Percentiles rank a stretch among this genome's conserved stretches.
These are phyloP conservation scores for Brachyalestes nurse DNA, from an alignment of 2,797 vertebrate genomes.

Conservation along the genomic window DNA sequence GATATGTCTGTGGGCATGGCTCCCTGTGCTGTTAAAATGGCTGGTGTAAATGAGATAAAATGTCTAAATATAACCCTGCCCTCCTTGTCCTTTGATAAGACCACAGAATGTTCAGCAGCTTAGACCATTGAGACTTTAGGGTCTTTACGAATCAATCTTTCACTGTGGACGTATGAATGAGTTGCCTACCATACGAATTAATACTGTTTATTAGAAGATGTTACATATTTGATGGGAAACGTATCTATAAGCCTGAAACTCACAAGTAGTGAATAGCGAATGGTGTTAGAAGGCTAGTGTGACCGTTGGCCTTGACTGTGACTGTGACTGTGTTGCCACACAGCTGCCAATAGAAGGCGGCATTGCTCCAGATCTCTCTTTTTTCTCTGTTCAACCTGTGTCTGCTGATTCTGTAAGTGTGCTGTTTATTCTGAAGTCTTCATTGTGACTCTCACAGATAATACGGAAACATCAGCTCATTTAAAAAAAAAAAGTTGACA, in stretches of 20 bases:
- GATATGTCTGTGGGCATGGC: constrained; percentile 13
- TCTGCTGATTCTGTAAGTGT: constrained; percentile 5
- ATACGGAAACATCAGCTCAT: not conserved
- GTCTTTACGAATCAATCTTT: constrained; percentile 18
- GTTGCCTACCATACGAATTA: constrained; percentile 40
- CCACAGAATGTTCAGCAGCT: constrained; percentile 67
- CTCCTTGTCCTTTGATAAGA: constrained; percentile 64
- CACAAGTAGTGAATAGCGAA: constrained; percentile 8
- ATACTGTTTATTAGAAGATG: constrained; percentile 41
- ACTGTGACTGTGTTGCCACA: constrained; percentile 40
- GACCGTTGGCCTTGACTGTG: constrained; percentile 17
- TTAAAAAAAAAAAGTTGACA: not conserved
- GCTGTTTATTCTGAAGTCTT: constrained; percentile 16
- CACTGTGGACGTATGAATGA: constrained; percentile 54
- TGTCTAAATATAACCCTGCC: constrained; percentile 45
- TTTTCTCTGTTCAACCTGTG: not conserved
- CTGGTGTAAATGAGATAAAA: constrained; percentile 42
- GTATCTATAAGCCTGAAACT: constrained; percentile 10
- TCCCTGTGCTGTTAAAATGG: constrained; percentile 4
- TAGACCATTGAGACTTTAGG: constrained; percentile 48
- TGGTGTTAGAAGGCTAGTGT: constrained; percentile 6
- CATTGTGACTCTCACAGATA: constrained; percentile 2
- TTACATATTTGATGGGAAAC: constrained; percentile 33
- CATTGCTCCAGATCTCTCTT: constrained; percentile 19
- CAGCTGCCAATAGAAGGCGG: constrained; percentile 39